Evolutionary conservation across 1,140 invertebrate species (phyloP).

Genomic region (Coboldia fuscipes): DNA sequence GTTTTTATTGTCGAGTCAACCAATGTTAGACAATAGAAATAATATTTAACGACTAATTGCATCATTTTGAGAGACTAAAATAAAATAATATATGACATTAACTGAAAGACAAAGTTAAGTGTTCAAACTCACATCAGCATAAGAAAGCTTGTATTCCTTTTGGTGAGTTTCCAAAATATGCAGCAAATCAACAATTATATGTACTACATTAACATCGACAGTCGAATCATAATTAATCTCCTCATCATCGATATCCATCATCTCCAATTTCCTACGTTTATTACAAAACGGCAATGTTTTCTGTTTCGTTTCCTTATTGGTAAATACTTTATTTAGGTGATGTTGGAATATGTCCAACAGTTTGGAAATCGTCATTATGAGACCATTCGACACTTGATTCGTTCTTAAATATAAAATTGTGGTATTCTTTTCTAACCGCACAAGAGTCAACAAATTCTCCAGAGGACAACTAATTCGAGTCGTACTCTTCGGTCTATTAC

Average conservation of each 20-base stretch:
- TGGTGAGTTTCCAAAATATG: slow-evolving; percentile 15
- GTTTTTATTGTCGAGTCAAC: background rate
- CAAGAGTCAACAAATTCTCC: background rate
- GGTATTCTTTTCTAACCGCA: slow-evolving; percentile 9
- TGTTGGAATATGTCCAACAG: background rate
- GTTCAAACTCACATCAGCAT: slow-evolving; percentile 4
- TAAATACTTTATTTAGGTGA: background rate
- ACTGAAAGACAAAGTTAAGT: too few species aligned
- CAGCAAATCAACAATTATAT: slow-evolving; percentile 14
- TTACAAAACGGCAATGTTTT: too few species aligned
- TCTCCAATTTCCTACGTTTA: background rate
- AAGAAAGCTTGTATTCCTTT: slow-evolving; percentile 9
- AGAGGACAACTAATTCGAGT: background rate
- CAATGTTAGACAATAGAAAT: slow-evolving; percentile 41
- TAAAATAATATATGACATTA: background rate
- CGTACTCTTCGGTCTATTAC: background rate
- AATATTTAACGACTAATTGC: slow-evolving; percentile 46
- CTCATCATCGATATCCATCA: slow-evolving; percentile 10
- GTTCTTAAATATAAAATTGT: slow-evolving; percentile 9
- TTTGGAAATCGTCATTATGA: background rate
- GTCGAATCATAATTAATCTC: background rate
- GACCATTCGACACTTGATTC: slow-evolving; percentile 3
- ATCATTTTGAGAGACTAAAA: slow-evolving; percentile 31
- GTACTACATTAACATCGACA: slow-evolving; percentile 8
- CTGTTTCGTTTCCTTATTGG: background rate